These are phyloP conservation scores for Leucopsar rothschildi DNA, from an alignment of 2,113 vertebrate species.

Conservation along the genomic window DNA sequence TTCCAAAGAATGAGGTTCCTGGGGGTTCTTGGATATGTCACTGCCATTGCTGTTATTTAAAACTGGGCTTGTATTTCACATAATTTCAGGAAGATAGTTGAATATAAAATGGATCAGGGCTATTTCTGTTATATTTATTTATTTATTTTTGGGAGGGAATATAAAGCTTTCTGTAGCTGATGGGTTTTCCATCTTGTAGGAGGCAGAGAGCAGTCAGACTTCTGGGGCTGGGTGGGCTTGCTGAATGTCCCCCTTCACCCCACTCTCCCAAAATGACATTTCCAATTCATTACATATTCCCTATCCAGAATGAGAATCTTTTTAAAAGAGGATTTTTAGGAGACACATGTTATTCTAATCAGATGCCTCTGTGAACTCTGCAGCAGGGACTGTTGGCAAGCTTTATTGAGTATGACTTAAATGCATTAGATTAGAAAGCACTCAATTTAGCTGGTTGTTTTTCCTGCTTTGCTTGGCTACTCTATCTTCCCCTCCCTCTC, in stretches of 20 bases:
- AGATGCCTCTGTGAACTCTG: conserved; percentile 27
- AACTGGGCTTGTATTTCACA: not conserved
- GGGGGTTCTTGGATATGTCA: not conserved
- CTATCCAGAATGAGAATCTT: not conserved
- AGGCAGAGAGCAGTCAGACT: not conserved
- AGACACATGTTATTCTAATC: not conserved
- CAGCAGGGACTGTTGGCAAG: conserved; percentile 28
- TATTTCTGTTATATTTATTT: not conserved
- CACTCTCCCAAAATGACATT: not conserved
- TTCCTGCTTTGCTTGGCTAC: conserved; percentile 49
- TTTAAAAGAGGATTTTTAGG: conserved; percentile 34
- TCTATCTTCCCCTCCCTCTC: not conserved
- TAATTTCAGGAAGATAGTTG: not conserved
- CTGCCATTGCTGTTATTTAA: not conserved
- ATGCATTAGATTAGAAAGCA: conserved; percentile 64
- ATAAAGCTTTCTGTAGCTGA: not conserved
- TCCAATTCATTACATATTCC: not conserved
- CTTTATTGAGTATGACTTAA: conserved; percentile 60
- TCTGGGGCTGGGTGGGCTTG: not conserved
- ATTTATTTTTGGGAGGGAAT: not conserved
- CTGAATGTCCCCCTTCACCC: not conserved
- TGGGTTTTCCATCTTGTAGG: not conserved
- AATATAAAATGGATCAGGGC: not conserved
- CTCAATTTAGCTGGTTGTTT: conserved; percentile 54
- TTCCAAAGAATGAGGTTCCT: not conserved